Percentiles rank a stretch among this genome's conserved stretches.
phyloP scores from a whole-genome alignment of 2,113 vertebrate species.

The Mohoua ochrocephala region DNA sequence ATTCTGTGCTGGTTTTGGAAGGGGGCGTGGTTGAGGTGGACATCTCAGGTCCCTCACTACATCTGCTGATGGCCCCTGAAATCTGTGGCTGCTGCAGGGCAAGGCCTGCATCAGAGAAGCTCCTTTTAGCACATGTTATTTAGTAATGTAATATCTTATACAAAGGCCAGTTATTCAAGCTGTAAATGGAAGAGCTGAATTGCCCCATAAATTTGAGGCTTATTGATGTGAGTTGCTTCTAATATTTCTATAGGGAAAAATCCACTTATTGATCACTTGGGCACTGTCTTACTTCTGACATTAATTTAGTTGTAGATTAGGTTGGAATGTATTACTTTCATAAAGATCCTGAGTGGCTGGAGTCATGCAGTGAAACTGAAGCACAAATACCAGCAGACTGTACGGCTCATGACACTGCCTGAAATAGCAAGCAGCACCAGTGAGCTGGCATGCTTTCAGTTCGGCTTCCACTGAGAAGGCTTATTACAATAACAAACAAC shows the following conservation, averaged over 20 bases:
- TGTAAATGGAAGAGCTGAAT: constrained; percentile 47
- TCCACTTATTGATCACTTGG: constrained; percentile 49
- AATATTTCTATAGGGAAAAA: constrained; percentile 46
- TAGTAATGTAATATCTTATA: constrained; percentile 53
- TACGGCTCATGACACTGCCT: background rate
- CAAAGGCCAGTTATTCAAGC: constrained; percentile 45
- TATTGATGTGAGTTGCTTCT: constrained; percentile 55
- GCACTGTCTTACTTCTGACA: constrained; percentile 47
- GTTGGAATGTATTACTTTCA: constrained; percentile 53
- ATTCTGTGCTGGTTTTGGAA: background rate
- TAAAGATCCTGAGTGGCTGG: constrained; percentile 54
- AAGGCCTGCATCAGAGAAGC: background rate
- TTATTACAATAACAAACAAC: constrained; percentile 41
- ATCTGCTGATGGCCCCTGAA: background rate
- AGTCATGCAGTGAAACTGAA: constrained; percentile 44
- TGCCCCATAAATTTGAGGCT: constrained; percentile 51
- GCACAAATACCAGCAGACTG: constrained; percentile 4
- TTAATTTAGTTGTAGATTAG: constrained; percentile 58
- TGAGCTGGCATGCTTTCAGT: constrained; percentile 11
- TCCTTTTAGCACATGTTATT: constrained; percentile 30
- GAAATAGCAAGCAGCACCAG: constrained; percentile 46
- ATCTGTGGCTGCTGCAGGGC: background rate
- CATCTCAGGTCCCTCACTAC: background rate
- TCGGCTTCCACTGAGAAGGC: constrained; percentile 1
- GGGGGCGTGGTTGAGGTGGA: background rate